These are phyloP conservation scores for Nyctereutes procyonoides DNA, from an alignment of 2,113 vertebrate genomes.

Conservation along the genomic window DNA sequence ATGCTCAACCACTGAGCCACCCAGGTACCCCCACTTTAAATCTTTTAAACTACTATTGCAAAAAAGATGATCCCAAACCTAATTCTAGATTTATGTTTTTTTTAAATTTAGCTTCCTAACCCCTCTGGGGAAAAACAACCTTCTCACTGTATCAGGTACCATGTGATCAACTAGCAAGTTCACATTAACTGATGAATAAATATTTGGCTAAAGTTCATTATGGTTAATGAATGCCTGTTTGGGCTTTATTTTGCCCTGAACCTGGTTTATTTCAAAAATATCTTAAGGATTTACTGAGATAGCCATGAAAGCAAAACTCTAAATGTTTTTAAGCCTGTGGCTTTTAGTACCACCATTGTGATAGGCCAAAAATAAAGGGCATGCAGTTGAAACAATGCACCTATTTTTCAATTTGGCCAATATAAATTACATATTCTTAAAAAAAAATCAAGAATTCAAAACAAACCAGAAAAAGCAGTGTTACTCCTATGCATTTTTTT, in stretches of 20 bases:
- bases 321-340: neutral
- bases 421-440: neutral
- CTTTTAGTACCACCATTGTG: neutral
- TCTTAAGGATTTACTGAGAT: neutral
- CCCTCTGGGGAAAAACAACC: neutral
- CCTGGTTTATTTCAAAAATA: slow-evolving; percentile 16
- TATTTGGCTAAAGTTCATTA: slow-evolving; percentile 7
- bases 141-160: neutral
- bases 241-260: slow-evolving; percentile 24
- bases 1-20: too few species aligned
- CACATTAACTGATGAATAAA: neutral
- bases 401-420: neutral
- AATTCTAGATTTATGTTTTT: neutral
- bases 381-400: neutral
- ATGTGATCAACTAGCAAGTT: neutral
- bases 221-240: neutral
- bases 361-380: neutral
- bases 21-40: neutral
- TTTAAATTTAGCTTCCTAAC: slow-evolving; percentile 18
- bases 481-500: neutral
- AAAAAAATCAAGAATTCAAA: neutral
- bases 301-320: neutral
- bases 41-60: neutral
- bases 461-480: neutral
- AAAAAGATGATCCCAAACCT: neutral